Conservation (phyloP, 2,797 vertebrate species). For the Fundulus diaphanus region DNA sequence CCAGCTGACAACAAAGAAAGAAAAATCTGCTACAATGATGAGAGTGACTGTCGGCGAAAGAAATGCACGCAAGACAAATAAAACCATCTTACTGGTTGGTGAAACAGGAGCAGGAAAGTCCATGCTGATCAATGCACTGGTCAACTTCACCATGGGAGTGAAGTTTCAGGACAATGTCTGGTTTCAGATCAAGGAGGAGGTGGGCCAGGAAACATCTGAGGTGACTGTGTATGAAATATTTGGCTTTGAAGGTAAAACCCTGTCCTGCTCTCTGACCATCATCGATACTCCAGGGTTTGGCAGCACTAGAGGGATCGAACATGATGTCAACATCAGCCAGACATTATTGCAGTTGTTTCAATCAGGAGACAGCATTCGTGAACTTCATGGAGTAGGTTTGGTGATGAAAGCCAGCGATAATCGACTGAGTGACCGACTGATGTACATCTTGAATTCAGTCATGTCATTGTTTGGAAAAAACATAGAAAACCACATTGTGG, state of each 20-base stretch:
- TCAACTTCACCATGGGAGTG: background rate
- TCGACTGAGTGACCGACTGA: background rate
- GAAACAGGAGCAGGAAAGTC: constrained; percentile 6
- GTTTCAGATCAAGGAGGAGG: background rate
- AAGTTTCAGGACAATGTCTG: background rate
- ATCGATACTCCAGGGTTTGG: background rate
- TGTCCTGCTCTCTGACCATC: background rate
- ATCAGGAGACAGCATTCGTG: background rate
- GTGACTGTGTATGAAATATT: constrained; percentile 1
- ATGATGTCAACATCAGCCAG: background rate
- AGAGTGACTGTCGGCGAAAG: background rate
- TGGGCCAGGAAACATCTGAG: background rate
- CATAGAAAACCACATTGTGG: background rate
- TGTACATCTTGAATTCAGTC: background rate
- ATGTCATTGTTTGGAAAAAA: constrained; percentile 4
- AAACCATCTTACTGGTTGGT: constrained; percentile 4
- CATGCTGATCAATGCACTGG: background rate
- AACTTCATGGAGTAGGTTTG: background rate
- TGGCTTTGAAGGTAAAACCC: background rate
- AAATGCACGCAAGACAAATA: background rate
- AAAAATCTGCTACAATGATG: background rate
- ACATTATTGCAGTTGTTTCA: background rate
- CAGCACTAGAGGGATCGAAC: background rate
- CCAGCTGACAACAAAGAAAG: background rate
- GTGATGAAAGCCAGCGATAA: background rate